phyloP scores from a whole-genome alignment of 2,113 vertebrate species.

The Psammodynastes pulverulentus region DNA sequence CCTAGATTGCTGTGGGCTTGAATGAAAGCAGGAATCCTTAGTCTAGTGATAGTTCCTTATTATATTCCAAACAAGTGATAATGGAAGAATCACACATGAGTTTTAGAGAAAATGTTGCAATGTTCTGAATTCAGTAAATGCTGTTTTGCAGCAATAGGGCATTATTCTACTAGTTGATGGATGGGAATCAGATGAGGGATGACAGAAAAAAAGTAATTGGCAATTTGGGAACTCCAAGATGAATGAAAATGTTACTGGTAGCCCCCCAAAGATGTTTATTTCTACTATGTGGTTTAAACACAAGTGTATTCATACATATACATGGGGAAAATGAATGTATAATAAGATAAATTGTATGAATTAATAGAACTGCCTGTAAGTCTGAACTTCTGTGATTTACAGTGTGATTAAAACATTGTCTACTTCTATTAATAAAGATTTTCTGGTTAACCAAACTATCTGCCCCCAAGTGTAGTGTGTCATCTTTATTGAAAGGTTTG shows the following conservation, averaged over 20 bases:
- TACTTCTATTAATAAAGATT: neutral
- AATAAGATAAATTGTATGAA: neutral
- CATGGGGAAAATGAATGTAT: neutral
- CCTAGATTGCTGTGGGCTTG: neutral
- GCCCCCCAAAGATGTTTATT: neutral
- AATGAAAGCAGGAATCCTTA: neutral
- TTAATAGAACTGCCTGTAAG: neutral
- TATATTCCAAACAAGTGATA: neutral
- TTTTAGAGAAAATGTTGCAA: neutral
- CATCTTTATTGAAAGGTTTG: neutral
- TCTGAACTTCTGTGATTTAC: neutral
- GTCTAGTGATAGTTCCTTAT: neutral
- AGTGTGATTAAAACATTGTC: neutral
- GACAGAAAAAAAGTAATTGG: neutral
- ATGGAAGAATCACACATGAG: neutral
- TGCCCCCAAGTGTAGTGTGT: neutral
- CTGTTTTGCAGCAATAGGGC: neutral
- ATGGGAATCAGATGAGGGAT: neutral
- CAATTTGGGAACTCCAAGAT: neutral
- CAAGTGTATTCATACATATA: neutral
- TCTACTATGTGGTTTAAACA: neutral
- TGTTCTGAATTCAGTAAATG: neutral
- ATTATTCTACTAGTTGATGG: neutral
- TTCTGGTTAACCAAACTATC: neutral
- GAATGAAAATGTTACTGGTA: neutral